A percentile compares a stretch with the other conserved stretches of the same genome.
phyloP scores from a whole-genome alignment of 2,888 invertebrate genomes.

The Rambutsinella grinnellia region DNA sequence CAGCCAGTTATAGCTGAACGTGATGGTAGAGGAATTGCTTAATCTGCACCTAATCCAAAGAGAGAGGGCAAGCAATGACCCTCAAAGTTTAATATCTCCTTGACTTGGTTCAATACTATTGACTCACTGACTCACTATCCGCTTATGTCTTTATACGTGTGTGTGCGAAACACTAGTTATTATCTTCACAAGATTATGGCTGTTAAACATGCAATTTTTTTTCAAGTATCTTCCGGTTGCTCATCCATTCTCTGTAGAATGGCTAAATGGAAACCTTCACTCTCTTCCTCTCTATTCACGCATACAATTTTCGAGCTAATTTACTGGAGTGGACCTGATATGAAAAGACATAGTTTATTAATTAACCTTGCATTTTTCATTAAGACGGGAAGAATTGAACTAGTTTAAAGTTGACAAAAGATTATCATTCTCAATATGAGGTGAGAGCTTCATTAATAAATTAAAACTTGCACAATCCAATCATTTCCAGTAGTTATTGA shows the following conservation, averaged over 20 bases:
- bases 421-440: no score
- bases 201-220: conserved; percentile 50
- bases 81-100: conserved; percentile 53
- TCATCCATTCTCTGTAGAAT: conserved; percentile 33
- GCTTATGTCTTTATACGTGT: conserved; percentile 6
- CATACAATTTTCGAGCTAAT: no score
- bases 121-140: conserved; percentile 30
- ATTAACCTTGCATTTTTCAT: not conserved
- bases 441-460: no score
- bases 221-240: conserved; percentile 57
- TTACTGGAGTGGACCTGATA: no score
- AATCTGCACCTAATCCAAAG: no score
- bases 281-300: not conserved
- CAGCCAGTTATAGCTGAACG: no score
- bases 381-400: no score
- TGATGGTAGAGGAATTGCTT: not conserved
- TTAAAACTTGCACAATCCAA: no score
- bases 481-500: no score
- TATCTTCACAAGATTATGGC: conserved; percentile 36
- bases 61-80: conserved; percentile 49
- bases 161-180: conserved; percentile 11
- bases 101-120: conserved; percentile 42
- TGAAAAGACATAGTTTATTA: no score
- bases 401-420: no score
- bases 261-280: conserved; percentile 25